A percentile compares a stretch with the other conserved stretches of the same genome.
phyloP scores from a whole-genome alignment of 2,797 vertebrate genomes.

The Urocyon cinereoargenteus region DNA sequence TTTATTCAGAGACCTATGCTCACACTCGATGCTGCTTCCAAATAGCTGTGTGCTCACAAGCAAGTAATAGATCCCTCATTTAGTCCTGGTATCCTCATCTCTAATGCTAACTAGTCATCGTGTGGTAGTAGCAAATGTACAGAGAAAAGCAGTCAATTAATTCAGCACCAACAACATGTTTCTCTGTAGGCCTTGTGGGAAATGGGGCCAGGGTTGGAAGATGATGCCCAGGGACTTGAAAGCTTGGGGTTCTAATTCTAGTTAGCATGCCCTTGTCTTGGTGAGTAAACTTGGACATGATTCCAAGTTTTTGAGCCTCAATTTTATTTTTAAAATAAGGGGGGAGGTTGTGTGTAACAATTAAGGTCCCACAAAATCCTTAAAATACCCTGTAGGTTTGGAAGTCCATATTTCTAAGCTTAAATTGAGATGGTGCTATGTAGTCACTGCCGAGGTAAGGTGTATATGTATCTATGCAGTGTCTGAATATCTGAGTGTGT shows the following conservation, averaged over 20 bases:
- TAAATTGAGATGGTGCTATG: not conserved
- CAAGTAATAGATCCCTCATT: not conserved
- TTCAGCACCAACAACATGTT: not conserved
- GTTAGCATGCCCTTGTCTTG: not conserved
- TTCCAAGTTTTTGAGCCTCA: not conserved
- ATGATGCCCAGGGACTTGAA: not conserved
- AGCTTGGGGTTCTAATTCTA: not conserved
- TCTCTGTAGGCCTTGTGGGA: not conserved
- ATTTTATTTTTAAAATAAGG: constrained; percentile 2
- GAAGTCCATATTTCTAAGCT: not conserved
- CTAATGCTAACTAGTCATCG: not conserved
- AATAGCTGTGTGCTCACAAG: not conserved
- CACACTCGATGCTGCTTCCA: not conserved
- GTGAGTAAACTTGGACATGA: not conserved
- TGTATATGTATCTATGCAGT: not conserved
- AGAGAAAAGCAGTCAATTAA: not conserved
- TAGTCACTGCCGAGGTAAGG: not conserved
- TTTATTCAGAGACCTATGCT: not conserved
- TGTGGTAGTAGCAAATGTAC: not conserved
- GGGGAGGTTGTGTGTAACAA: not conserved
- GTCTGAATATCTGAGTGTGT: not conserved
- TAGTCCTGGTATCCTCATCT: not conserved
- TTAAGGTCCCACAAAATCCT: not conserved
- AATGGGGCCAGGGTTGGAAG: not conserved
- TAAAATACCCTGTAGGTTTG: not conserved